phyloP scores from a whole-genome alignment of 2,888 invertebrate species.

The Dysmachus trigonus region DNA sequence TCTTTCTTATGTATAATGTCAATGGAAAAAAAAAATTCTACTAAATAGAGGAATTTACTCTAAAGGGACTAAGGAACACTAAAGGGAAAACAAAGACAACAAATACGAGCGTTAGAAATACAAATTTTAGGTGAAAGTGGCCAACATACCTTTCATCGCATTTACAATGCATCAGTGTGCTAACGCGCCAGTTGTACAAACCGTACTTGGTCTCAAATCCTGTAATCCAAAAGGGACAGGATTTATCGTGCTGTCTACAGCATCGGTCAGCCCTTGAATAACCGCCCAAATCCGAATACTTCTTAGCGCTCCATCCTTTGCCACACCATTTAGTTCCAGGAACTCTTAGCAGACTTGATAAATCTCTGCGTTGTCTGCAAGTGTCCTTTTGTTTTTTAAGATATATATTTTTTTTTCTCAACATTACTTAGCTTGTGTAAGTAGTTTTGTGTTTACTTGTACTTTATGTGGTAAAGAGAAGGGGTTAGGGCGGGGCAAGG shows the following conservation, averaged over 20 bases:
- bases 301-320: constrained; percentile 78
- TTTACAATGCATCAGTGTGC: constrained; percentile 87
- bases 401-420: constrained; percentile 3
- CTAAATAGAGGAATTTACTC: background rate
- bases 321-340: constrained; percentile 95
- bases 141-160: constrained; percentile 84
- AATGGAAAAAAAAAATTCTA: background rate
- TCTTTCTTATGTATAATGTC: no score
- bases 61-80: no score
- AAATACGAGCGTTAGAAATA: background rate
- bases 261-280: constrained; percentile 82
- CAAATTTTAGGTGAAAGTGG: background rate
- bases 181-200: constrained; percentile 84
- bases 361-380: constrained; percentile 65
- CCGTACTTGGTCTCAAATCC: constrained; percentile 83
- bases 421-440: background rate
- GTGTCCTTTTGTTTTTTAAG: constrained; percentile 43
- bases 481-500: background rate
- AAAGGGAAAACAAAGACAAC: background rate
- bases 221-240: constrained; percentile 83
- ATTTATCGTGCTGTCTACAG: constrained; percentile 80
- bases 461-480: background rate
- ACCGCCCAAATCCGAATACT: constrained; percentile 81
- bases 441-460: constrained; percentile 1
- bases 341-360: constrained; percentile 74